Evolutionary conservation across 1,140 invertebrate genomes (phyloP).

Genomic region (Caenorhabditis briggsae): DNA sequence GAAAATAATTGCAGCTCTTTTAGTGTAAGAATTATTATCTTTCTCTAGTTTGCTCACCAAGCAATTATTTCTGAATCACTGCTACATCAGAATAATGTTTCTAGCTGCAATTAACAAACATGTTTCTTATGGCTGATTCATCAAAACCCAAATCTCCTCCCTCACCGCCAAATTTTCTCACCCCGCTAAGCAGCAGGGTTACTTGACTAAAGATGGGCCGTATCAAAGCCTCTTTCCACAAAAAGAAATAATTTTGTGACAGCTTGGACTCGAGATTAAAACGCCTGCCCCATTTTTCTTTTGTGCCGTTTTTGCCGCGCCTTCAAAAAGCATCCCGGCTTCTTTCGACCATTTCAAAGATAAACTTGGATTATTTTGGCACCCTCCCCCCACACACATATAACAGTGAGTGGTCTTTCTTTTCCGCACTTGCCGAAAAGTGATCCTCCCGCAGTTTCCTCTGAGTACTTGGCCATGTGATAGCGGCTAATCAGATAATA

Average conservation of each 20-base stretch:
- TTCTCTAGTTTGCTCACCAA: too few species aligned
- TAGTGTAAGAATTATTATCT: too few species aligned
- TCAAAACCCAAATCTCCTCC: neutral
- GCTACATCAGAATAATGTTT: too few species aligned
- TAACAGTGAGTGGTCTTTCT: constrained; percentile 27
- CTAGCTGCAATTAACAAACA: too few species aligned
- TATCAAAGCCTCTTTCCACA: too few species aligned
- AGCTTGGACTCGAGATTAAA: constrained; percentile 53
- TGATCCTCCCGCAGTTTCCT: constrained; percentile 25
- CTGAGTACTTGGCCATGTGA: constrained; percentile 31
- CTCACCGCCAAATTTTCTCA: constrained; percentile 12
- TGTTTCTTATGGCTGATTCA: constrained; percentile 11
- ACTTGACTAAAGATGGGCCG: neutral
- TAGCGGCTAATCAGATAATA: constrained; percentile 47
- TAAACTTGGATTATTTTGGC: constrained; percentile 56
- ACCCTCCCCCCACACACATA: neutral
- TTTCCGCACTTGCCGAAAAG: constrained; percentile 6
- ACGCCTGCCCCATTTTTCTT: constrained; percentile 29
- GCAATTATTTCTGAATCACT: too few species aligned
- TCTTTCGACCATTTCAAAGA: constrained; percentile 29
- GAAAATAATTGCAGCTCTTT: too few species aligned
- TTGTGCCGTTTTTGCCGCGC: neutral
- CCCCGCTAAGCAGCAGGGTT: neutral
- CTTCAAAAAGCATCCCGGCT: constrained; percentile 1
- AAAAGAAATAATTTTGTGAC: constrained; percentile 36